Evolutionary conservation across 2,888 invertebrate species (phyloP), one percentile per base, ranked within the genome.

Genomic region (Chironomus tentans): DNA sequence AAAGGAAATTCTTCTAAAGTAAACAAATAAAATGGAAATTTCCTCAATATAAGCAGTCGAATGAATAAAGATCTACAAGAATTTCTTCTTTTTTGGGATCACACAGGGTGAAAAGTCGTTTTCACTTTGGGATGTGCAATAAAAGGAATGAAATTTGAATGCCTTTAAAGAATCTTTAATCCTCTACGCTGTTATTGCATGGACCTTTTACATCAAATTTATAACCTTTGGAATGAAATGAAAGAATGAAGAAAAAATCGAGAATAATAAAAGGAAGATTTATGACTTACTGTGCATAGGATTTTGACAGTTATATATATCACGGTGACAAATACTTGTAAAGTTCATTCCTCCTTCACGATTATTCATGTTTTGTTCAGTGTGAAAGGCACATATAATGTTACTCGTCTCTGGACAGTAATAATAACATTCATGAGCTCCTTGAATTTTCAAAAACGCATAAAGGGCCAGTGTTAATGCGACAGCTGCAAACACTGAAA

Each of bases 201-300:
- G 65, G 7, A 12, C 18, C 21, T 65, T 22, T 65, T 7, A 13
- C 24, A 24, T 65, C 18, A 65, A 65, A 65, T 6, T 24, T 65
- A 24, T 21, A 65, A 65, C 65, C 65, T 65, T 13, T 13, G 3
- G 7, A 56, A 56, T 12, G 3, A 65, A 24, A 21, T 65, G 10
- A 65, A 65, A 6, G 15, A 15, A n/a, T 15, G 15, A 56, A 56
- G 4, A n/a, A 50, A 28, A 28, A 38, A 38, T 38, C 38, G 38
- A 2, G 38, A 2, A 38, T 10, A 10, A 38, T 10, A 38, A 38
- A 38, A 38, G 38, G 10, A 38, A 38, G 38, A 38, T 38, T 38
- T 38, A 38, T 50, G 88, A 87, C 65, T 65, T 22, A 65, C 65
- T 65, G 21, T 65, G 65, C 2, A 7, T 21, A 13, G 65, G 65